Evolutionary conservation across 2,888 invertebrate species (phyloP), one percentile per base, ranked within the genome.

Genomic region (Cataglyphis albicans): DNA sequence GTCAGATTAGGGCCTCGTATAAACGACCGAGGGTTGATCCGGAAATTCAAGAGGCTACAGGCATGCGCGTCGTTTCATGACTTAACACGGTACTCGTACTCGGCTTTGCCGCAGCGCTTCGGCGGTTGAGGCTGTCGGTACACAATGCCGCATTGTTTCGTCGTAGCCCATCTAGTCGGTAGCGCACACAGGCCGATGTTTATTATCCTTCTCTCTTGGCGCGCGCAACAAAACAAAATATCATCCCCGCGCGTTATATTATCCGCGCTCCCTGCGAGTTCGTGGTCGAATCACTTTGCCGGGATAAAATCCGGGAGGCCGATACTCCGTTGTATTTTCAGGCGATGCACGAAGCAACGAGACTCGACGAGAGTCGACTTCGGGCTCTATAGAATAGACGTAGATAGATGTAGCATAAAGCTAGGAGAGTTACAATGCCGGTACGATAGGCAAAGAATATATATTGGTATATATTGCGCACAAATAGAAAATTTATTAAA

Each of bases 111-210:
- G 85, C 84, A 85, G 87, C 89, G 89, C 90, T 91, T 91, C 64
- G 64, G 57, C 67, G 88, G 91, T 88, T 87, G 88, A 91, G 90
- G 89, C 90, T 91, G 91, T 90, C 90, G 88, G 91, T 92, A 61
- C 35, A 93, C 93, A 93, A 93, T 93, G 92, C 93, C 81, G 93
- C 92, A 93, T 93, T 93, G 93, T 93, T 92, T 92, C 91, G 90
- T 90, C 91, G 90, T 90, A 84, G 90, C 89, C 90, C 90, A 91
- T 92, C 92, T 92, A 91, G 90, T 89, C 89, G 90, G 90, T 80
- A 80, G 78, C 85, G 87, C 90, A 83, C 86, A 84, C n/a, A 35
- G 44, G 15, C 48, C 86, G 84, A 90, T 90, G 89, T 91, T 91
- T 90, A 91, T 91, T 90, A 91, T 90, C 88, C 86, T 87, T 84